Percentiles rank a stretch among this genome's conserved stretches.
Evolutionary conservation across 2,797 vertebrate genomes (phyloP).

Genomic region (Hemibagrus guttatus): DNA sequence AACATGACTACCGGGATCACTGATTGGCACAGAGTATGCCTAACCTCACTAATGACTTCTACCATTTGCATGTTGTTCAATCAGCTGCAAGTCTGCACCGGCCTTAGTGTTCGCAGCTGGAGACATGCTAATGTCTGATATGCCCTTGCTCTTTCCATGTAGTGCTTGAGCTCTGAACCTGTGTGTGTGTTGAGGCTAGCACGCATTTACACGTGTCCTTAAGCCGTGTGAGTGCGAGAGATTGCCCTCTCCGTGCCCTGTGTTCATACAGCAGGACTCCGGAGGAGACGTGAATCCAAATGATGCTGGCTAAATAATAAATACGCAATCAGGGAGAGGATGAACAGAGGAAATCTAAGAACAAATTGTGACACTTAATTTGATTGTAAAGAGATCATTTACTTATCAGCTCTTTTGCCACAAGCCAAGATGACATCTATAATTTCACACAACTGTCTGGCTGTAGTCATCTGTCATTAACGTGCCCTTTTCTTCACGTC

Average conservation of each 20-base stretch:
- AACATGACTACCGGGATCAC: neutral
- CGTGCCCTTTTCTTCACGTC: neutral
- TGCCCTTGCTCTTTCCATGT: constrained; percentile 42
- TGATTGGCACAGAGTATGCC: neutral
- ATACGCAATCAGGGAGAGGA: constrained; percentile 72
- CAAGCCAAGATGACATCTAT: neutral
- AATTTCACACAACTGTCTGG: neutral
- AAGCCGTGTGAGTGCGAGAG: constrained; percentile 7
- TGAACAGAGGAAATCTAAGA: constrained; percentile 58
- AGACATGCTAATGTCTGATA: constrained; percentile 66
- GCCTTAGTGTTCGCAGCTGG: constrained; percentile 26
- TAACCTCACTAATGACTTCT: constrained; percentile 10
- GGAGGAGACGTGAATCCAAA: constrained; percentile 79
- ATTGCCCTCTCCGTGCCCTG: constrained; percentile 57
- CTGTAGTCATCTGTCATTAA: neutral
- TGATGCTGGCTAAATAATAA: constrained; percentile 76
- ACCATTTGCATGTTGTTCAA: constrained; percentile 20
- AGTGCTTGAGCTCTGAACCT: neutral
- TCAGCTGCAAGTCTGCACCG: constrained; percentile 22
- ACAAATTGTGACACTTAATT: neutral
- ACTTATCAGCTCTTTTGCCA: constrained; percentile 1
- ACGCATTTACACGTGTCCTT: constrained; percentile 20
- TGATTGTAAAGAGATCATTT: constrained; percentile 13
- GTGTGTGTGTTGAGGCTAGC: neutral
- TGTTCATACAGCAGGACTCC: constrained; percentile 57